A percentile compares a stretch with the other conserved stretches of the same genome.
Evolutionary conservation across 1,140 invertebrate genomes (phyloP).

Genomic region (Paraescarpia echinospica): DNA sequence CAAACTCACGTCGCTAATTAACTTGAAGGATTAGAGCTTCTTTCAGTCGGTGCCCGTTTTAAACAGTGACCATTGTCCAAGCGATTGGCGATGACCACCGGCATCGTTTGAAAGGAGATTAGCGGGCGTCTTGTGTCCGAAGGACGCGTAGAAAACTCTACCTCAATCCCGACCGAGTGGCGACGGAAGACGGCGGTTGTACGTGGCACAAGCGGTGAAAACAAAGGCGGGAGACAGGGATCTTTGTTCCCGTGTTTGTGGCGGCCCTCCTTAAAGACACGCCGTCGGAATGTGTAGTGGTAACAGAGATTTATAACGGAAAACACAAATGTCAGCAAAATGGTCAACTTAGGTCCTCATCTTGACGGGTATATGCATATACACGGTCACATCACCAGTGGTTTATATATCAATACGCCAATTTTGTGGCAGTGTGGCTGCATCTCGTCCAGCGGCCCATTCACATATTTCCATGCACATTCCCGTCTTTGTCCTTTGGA

Average conservation of each 20-base stretch:
- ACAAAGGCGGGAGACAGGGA: neutral
- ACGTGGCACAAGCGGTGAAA: neutral
- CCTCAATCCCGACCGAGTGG: neutral
- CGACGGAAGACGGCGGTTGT: neutral
- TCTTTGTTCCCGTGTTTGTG: neutral
- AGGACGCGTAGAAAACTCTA: neutral
- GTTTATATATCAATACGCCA: neutral
- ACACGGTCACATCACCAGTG: neutral
- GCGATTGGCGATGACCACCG: neutral
- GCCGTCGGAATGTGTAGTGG: neutral
- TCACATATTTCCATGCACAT: too few species aligned
- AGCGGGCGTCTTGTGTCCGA: neutral
- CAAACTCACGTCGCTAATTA: neutral
- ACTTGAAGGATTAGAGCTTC: neutral
- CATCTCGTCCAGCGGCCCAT: too few species aligned
- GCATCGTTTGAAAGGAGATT: neutral
- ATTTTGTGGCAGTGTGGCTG: too few species aligned
- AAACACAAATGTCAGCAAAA: neutral
- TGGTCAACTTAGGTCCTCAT: neutral
- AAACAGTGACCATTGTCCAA: neutral
- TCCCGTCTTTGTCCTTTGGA: too few species aligned
- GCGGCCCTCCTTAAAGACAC: neutral
- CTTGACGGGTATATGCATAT: too few species aligned
- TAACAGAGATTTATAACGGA: neutral
- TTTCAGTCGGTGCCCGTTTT: neutral